phyloP scores from a whole-genome alignment of 23 tunicate species.

The Oikopleura dioica region DNA sequence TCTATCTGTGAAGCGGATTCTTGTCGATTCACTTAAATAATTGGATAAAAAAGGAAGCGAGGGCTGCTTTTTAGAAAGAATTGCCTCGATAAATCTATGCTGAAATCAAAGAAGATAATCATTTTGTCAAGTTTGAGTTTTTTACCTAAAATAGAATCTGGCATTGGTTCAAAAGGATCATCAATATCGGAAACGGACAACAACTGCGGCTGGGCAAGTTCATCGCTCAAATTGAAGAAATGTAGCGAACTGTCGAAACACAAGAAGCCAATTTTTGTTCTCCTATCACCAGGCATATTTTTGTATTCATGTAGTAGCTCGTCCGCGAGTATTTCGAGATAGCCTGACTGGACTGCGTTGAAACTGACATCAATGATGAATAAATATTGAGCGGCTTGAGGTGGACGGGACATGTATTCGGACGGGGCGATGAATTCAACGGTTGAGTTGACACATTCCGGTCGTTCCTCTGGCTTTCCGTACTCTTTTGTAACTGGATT shows the following conservation, averaged over 20 bases:
- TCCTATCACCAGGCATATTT: slow-evolving; percentile 57
- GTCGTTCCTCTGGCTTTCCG: slow-evolving; percentile 89
- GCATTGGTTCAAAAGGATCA: slow-evolving; percentile 25
- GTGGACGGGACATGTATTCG: slow-evolving; percentile 97
- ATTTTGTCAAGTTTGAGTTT: neutral
- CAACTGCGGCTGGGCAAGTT: slow-evolving; percentile 72
- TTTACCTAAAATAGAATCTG: neutral
- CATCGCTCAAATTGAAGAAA: slow-evolving; percentile 58
- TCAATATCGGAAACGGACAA: slow-evolving; percentile 90
- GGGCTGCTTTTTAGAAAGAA: no score
- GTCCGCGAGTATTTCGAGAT: slow-evolving; percentile 24
- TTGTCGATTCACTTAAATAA: neutral
- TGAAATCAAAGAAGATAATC: no score
- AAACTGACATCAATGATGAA: slow-evolving; percentile 83
- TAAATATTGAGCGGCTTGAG: slow-evolving; percentile 89
- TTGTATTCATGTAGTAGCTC: slow-evolving; percentile 39
- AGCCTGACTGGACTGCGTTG: slow-evolving; percentile 82
- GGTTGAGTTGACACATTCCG: slow-evolving; percentile 90
- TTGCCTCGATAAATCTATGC: no score
- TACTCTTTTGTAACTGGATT: slow-evolving; percentile 77
- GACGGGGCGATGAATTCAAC: slow-evolving; percentile 95
- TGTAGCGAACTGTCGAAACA: slow-evolving; percentile 68
- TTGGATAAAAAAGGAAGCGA: no score
- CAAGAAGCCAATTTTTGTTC: slow-evolving; percentile 68
- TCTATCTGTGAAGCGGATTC: slow-evolving; percentile 16